phyloP scores from a whole-genome alignment of 2,888 invertebrate species.

The Cynaeus angustus region DNA sequence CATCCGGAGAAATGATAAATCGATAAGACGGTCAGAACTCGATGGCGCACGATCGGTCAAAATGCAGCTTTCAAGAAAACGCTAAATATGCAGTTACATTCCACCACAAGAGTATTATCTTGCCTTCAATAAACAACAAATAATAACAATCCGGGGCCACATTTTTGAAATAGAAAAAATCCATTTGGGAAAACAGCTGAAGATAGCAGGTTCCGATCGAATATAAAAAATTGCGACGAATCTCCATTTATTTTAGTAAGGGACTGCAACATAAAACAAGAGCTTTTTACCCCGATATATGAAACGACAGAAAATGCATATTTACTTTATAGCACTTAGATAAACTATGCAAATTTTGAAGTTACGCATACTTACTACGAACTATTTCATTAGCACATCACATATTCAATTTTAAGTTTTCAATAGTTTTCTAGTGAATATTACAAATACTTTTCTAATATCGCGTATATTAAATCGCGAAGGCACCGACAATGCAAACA shows the following conservation, averaged over 20 bases:
- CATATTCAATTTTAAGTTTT: slow-evolving; percentile 28
- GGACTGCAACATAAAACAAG: slow-evolving; percentile 17
- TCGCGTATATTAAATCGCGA: too few species aligned
- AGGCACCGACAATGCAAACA: too few species aligned
- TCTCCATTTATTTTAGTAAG: slow-evolving; percentile 22
- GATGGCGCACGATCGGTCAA: slow-evolving; percentile 44
- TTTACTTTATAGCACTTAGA: slow-evolving; percentile 18
- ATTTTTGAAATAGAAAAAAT: slow-evolving; percentile 31
- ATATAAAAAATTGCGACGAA: slow-evolving; percentile 32
- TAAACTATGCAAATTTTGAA: slow-evolving; percentile 46
- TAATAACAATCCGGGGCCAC: slow-evolving; percentile 25
- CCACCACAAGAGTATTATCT: neutral
- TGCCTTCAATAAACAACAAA: slow-evolving; percentile 16
- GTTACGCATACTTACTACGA: slow-evolving; percentile 28
- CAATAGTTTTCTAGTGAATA: neutral
- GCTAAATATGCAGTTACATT: neutral
- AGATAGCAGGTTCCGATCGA: slow-evolving; percentile 11
- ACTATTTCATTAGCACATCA: slow-evolving; percentile 42
- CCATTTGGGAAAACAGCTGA: slow-evolving; percentile 31
- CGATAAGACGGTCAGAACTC: slow-evolving; percentile 44
- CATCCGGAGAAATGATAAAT: slow-evolving; percentile 48
- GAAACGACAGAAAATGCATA: slow-evolving; percentile 30
- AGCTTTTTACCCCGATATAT: slow-evolving; percentile 5
- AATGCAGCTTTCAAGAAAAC: neutral
- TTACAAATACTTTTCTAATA: too few species aligned